Conservation (phyloP, 2,797 vertebrate species). For the Manis crassicaudata region DNA sequence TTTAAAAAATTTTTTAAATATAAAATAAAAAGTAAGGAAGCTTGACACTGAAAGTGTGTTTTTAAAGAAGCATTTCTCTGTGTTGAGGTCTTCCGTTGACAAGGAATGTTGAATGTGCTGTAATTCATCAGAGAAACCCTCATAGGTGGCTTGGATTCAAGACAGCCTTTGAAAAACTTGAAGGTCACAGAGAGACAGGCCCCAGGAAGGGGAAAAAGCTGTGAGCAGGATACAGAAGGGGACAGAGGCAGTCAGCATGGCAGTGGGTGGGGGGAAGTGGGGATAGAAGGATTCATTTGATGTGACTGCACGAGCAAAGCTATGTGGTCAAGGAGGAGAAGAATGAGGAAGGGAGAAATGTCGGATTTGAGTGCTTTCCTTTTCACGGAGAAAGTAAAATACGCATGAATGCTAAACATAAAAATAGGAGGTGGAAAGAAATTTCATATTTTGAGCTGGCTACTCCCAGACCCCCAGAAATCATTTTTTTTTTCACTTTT, state of each 20-base stretch:
- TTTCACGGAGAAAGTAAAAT: background rate
- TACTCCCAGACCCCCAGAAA: background rate
- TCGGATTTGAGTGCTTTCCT: background rate
- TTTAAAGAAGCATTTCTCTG: background rate
- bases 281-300: background rate
- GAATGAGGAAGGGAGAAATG: background rate
- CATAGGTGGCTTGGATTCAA: background rate
- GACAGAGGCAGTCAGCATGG: background rate
- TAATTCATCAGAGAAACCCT: background rate
- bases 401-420: background rate
- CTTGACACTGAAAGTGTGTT: background rate
- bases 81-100: background rate
- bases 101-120: fast-evolving
- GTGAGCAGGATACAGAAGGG: background rate
- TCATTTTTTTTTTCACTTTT: background rate
- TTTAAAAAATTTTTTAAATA: background rate
- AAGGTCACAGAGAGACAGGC: background rate
- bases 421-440: background rate
- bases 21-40: background rate
- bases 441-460: background rate
- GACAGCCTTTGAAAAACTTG: background rate
- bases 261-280: background rate
- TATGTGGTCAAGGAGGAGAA: background rate
- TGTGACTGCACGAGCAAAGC: background rate
- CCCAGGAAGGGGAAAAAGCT: background rate